Conservation (phyloP, 2,888 invertebrate species). For the Watsonalla cultraria region DNA sequence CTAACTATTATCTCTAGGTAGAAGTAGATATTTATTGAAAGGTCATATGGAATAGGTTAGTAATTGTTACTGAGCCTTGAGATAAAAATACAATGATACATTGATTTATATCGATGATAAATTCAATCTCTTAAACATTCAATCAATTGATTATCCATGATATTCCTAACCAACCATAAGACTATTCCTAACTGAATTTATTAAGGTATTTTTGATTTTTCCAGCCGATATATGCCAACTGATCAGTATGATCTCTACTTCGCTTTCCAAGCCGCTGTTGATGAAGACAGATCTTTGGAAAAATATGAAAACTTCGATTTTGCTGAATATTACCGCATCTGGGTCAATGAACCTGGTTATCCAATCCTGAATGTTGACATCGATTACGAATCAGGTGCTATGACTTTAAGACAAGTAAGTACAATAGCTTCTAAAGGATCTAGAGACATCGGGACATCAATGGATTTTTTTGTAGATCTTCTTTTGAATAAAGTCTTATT, state of each 20-base stretch:
- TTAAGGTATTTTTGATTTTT: neutral
- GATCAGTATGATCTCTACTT: conserved; percentile 69
- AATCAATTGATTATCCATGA: too few species aligned
- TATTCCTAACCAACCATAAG: too few species aligned
- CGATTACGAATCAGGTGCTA: conserved; percentile 48
- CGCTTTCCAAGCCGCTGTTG: conserved; percentile 59
- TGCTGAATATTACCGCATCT: conserved; percentile 74
- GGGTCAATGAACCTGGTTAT: conserved; percentile 81
- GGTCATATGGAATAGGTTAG: too few species aligned
- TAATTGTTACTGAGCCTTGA: too few species aligned
- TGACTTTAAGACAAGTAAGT: conserved; percentile 58
- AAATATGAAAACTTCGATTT: conserved; percentile 53
- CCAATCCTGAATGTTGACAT: conserved; percentile 76
- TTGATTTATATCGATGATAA: too few species aligned
- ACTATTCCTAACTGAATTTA: neutral
- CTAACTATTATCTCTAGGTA: too few species aligned
- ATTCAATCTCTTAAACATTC: too few species aligned
- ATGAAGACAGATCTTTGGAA: conserved; percentile 42
- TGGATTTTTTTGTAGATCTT: too few species aligned
- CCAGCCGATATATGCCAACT: conserved; percentile 60
- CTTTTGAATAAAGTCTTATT: neutral
- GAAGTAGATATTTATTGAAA: too few species aligned
- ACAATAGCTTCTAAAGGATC: neutral
- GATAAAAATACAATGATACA: too few species aligned
- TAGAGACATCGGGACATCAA: neutral